Evolutionary conservation across 2,888 invertebrate genomes (phyloP), one percentile per base, ranked within the genome.

Genomic region (Drosophila nigricruria): DNA sequence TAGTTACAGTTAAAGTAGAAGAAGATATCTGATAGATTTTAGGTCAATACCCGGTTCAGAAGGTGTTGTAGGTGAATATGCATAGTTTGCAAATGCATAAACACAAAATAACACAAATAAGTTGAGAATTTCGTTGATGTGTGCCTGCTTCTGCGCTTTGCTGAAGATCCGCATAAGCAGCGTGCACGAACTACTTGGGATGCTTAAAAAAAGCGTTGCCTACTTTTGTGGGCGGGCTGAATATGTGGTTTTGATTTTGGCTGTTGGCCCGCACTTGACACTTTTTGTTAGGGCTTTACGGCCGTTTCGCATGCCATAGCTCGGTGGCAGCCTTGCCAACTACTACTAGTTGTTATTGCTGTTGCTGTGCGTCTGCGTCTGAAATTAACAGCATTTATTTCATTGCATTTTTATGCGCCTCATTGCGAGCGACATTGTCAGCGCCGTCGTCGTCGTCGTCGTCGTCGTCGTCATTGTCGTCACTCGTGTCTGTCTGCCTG

Each of bases 371-470:
- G 81, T 57, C 68, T 83, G 75, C 72, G 72, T 71, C 78, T 89
- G 81, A 83, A 85, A 89, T 85, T 84, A 85, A 89, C 88, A 83
- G 84, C 84, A 89, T 87, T 87, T 89, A 85, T 87, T 87, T 84
- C 84, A 84, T 89, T 79, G 80, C 89, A 77, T 73, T 73, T 79
- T 80, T 79, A 75, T 80, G 76, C 82, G 70, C 61, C 69, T 69
- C 81, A 73, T 77, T 59, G 73, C 66, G 67, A 47, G 45, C 58
- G 71, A 70, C 62, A 66, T 71, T 70, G 57, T 64, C 54, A 65
- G 54, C 65, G 43, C 45, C 50, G 60, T 42, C 32, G 16, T 30
- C 47, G 57, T 54, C 65, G 56, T 59, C 32, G 66, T 47, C 25
- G 16, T 30, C 38, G 57, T 47, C 32, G 14, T 40, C 43, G 57